Percentiles rank a stretch among this genome's conserved stretches.
Conservation (phyloP, 2,888 invertebrate genomes). For the Himalopsyche tibetana region DNA sequence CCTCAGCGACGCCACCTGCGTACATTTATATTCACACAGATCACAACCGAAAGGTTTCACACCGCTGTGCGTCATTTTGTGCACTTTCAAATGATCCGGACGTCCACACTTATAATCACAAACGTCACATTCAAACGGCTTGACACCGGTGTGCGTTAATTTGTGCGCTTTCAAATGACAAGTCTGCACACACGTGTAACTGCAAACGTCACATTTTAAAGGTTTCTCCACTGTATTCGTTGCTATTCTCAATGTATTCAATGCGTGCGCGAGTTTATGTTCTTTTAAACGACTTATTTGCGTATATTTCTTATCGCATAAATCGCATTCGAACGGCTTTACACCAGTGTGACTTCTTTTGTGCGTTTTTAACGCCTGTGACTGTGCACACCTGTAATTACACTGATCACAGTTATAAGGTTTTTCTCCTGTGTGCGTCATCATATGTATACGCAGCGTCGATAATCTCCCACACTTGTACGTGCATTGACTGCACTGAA, state of each 20-base stretch:
- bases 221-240: background rate
- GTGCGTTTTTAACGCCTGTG: background rate
- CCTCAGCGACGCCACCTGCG: background rate
- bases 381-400: background rate
- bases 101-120: background rate
- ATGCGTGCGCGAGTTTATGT: background rate
- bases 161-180: background rate
- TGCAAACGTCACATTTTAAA: background rate
- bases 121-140: background rate
- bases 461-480: background rate
- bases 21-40: background rate
- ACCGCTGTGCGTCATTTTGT: background rate
- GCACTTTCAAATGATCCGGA: background rate
- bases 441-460: background rate
- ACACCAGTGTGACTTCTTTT: background rate
- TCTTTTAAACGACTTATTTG: background rate
- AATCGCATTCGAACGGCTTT: background rate
- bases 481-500: background rate
- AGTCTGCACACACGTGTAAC: background rate
- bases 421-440: background rate
- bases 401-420: background rate
- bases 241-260: background rate
- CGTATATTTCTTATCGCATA: background rate
- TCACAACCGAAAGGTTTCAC: slow-evolving; percentile 22
- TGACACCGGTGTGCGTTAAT: background rate